Base-by-base conservation (phyloP, 2,888 invertebrate genomes). In the Lithophane leautieri region DNA sequence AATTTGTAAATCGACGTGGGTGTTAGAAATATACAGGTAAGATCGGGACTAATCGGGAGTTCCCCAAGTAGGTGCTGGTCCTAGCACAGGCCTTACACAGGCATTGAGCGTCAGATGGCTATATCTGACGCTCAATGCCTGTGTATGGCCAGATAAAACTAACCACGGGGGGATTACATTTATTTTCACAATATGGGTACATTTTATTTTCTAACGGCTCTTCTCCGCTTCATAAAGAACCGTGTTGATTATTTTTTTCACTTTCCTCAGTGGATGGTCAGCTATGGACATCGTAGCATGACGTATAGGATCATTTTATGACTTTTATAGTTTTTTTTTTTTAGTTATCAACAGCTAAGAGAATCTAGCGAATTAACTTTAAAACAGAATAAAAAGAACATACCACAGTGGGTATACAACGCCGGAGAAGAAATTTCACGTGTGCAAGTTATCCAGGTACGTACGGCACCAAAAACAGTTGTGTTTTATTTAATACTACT, bases 1-100 rank as follows among this genome's bases (percentile, higher is more conserved):
- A 22, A 98, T 98, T 54, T 97, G 98, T 68, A 98, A 98, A 86
- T 97, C 99, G 0, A 97, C 97, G 62, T 99, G 99, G 98, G 96
- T 97, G 77, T 94, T 99, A 79, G 98, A 99, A 94, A 98, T 98
- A 91, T 99, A 98, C 95, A 98, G 98, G 98, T 98, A 94, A 91
- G 94, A 90, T 50, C n/a, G 28, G 16, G 19, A 52, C 47, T 56
- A 94, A 90, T 50, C n/a, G 28, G 16, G 14, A 52, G 54, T 50
- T 47, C 3, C 19, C 16, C 6, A 52, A 34, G n/a, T 16, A 28
- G 22, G 9, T 40, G 47, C 40, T 58, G 52, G 28, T 42, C 40
- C 25, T 44, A 22, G 25, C 40, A n/a, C n/a, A n/a, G n/a, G n/a
- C n/a, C n/a, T n/a, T n/a, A n/a, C n/a, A n/a, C n/a, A n/a, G n/a